Percentiles rank a stretch among this genome's conserved stretches.
These are phyloP conservation scores for Camponotus fellah DNA, from an alignment of 2,888 invertebrate species.

Conservation along the genomic window DNA sequence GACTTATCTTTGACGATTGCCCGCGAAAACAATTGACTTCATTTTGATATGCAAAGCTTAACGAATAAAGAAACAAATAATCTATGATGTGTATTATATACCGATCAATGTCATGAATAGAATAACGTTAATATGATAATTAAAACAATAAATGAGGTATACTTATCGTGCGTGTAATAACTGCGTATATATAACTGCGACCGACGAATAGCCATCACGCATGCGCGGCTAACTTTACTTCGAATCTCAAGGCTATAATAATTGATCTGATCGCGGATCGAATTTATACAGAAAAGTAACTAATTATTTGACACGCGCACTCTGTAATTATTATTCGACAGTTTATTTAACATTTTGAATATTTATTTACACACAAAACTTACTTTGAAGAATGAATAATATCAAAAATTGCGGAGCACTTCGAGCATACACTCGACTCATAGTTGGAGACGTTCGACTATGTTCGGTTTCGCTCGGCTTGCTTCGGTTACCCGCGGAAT, in stretches of 20 bases:
- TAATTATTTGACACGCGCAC: too few species aligned
- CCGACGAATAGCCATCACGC: neutral
- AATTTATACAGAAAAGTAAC: neutral
- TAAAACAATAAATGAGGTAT: neutral
- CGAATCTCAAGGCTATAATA: too few species aligned
- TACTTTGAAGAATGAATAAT: neutral
- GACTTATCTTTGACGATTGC: neutral
- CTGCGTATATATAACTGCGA: neutral
- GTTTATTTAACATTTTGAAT: neutral
- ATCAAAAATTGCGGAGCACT: neutral
- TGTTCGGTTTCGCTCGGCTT: neutral
- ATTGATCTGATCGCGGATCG: neutral
- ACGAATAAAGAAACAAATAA: neutral
- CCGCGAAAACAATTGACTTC: neutral
- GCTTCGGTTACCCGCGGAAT: neutral
- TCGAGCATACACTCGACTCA: neutral
- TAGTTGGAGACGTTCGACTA: neutral
- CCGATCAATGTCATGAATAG: neutral
- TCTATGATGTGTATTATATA: neutral
- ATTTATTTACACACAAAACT: neutral
- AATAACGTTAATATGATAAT: neutral
- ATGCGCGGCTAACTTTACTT: neutral
- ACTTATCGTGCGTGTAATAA: neutral
- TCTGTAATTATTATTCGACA: neutral
- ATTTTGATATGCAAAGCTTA: neutral